These are phyloP conservation scores for Acanthurus tractus DNA, from an alignment of 2,797 vertebrate species.

Conservation along the genomic window DNA sequence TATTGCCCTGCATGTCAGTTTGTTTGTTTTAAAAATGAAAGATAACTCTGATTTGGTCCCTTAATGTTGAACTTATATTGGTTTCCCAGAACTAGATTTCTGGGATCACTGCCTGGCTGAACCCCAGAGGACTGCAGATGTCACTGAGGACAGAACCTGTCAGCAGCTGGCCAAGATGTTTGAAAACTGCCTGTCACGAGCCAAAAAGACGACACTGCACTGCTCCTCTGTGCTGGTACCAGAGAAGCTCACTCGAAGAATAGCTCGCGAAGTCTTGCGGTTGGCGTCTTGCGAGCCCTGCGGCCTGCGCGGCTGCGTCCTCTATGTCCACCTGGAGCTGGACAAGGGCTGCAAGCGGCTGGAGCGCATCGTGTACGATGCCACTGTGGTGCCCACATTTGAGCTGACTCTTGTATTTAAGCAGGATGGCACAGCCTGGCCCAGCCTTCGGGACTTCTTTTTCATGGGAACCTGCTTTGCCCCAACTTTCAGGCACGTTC, in stretches of 20 bases:
- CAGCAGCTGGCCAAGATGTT: conserved; percentile 88
- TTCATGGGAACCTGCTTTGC: conserved; percentile 88
- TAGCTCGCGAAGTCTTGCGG: conserved; percentile 88
- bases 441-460: conserved; percentile 89
- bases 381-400: conserved; percentile 90
- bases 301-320: conserved; percentile 89
- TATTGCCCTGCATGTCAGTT: not conserved
- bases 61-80: not conserved
- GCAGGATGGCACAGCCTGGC: conserved; percentile 89
- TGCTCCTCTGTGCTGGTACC: conserved; percentile 91
- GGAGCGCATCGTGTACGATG: conserved; percentile 88
- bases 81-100: conserved; percentile 86
- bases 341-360: conserved; percentile 88
- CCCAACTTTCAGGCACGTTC: conserved; percentile 80
- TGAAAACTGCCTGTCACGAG: conserved; percentile 89
- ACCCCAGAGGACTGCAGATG: conserved; percentile 80
- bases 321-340: conserved; percentile 88
- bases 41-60: not conserved
- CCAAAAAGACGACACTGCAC: conserved; percentile 89
- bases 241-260: conserved; percentile 86
- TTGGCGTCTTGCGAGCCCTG: conserved; percentile 90
- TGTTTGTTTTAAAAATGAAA: not conserved
- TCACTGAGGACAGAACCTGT: conserved; percentile 86
- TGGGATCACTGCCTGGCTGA: conserved; percentile 88
- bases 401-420: conserved; percentile 93